Conservation (phyloP, 92 coral and sea anemone genomes). For the Galaxea fascicularis region DNA sequence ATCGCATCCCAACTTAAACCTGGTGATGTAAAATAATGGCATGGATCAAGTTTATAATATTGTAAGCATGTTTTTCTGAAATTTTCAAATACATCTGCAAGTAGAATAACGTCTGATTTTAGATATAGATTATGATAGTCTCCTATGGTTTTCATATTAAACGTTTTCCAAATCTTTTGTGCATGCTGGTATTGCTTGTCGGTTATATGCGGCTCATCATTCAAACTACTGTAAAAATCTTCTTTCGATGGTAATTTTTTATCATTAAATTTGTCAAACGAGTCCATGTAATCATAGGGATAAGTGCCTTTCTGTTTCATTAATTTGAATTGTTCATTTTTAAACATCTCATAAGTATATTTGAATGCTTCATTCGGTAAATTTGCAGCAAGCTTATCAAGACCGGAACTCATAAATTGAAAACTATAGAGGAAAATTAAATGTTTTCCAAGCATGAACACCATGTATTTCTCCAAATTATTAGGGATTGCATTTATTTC, state of each 20-base stretch:
- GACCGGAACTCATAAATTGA: background rate
- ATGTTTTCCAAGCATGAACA: background rate
- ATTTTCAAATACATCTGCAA: background rate
- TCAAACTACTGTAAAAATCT: too few relatives aligned
- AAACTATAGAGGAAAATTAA: background rate
- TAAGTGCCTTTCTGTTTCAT: too few relatives aligned
- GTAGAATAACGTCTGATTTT: background rate
- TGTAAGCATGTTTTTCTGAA: too few relatives aligned
- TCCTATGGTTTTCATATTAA: background rate
- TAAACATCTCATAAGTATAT: background rate
- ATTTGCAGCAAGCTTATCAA: background rate
- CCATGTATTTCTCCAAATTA: conserved; percentile 2
- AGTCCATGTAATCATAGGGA: too few relatives aligned
- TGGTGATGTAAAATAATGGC: too few relatives aligned
- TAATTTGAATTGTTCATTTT: too few relatives aligned
- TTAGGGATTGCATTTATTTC: conserved; percentile 5
- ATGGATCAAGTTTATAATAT: too few relatives aligned
- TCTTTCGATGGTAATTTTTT: too few relatives aligned
- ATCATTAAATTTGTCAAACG: too few relatives aligned
- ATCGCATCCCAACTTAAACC: too few relatives aligned
- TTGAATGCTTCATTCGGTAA: conserved; percentile 5
- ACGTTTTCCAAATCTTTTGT: background rate
- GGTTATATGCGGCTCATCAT: background rate
- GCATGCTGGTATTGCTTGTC: background rate
- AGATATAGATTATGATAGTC: background rate